Conservation (phyloP, 2,888 invertebrate genomes). For the Cryptops parisi region DNA sequence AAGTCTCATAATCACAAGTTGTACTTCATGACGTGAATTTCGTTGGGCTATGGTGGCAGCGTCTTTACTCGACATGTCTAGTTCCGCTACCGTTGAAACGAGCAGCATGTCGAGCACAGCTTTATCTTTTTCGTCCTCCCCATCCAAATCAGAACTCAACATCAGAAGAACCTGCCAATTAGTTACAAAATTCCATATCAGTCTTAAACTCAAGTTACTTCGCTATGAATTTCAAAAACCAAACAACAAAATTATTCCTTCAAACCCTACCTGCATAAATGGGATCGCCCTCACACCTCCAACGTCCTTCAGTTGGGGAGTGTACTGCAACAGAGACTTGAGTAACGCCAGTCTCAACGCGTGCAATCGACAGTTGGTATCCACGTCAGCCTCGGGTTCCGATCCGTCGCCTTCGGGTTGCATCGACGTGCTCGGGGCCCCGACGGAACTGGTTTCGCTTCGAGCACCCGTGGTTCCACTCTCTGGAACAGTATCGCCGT, state of each 20-base stretch:
- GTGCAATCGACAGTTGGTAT: slow-evolving; percentile 38
- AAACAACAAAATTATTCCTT: background rate
- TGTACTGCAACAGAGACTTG: slow-evolving; percentile 57
- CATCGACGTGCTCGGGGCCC: slow-evolving; percentile 32
- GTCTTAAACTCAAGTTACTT: background rate
- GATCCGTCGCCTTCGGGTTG: slow-evolving; percentile 24
- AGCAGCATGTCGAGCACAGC: slow-evolving; percentile 60
- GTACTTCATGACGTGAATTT: slow-evolving; percentile 64
- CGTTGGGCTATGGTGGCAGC: slow-evolving; percentile 43
- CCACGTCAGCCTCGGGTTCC: slow-evolving; percentile 32
- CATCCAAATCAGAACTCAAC: slow-evolving; percentile 76
- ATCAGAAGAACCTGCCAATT: slow-evolving; percentile 56
- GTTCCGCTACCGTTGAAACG: slow-evolving; percentile 45
- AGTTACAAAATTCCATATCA: background rate
- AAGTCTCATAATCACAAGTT: slow-evolving; percentile 71
- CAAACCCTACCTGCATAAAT: slow-evolving; percentile 60
- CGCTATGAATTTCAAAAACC: background rate
- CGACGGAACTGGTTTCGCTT: slow-evolving; percentile 43
- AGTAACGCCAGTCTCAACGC: slow-evolving; percentile 53
- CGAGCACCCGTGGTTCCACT: slow-evolving; percentile 34
- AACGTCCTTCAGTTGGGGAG: slow-evolving; percentile 57
- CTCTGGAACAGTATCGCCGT: slow-evolving; percentile 56
- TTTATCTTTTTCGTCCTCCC: slow-evolving; percentile 64
- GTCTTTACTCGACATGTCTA: slow-evolving; percentile 35
- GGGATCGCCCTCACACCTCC: slow-evolving; percentile 79